Percentiles rank a stretch among this genome's conserved stretches.
phyloP scores from a whole-genome alignment of 2,888 invertebrate species.

The Spisula subtruncata region DNA sequence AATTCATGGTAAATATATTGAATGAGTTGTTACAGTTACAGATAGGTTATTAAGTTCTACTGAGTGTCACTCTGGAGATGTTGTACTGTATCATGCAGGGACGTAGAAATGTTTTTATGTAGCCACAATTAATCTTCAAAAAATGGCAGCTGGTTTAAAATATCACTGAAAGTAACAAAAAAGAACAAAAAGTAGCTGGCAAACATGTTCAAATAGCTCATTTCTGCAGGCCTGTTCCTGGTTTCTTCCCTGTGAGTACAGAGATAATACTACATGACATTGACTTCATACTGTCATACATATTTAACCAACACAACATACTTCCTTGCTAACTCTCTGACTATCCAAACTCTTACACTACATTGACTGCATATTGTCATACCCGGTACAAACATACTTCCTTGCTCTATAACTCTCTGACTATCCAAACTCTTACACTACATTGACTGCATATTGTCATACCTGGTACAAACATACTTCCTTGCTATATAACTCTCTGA shows the following conservation, averaged over 20 bases:
- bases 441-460: neutral
- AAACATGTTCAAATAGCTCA: no score
- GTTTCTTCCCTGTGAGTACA: neutral
- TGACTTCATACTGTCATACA: neutral
- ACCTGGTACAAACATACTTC: neutral
- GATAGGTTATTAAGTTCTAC: no score
- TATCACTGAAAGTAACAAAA: no score
- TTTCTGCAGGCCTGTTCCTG: no score
- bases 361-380: neutral
- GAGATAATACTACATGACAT: neutral
- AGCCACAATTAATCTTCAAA: no score
- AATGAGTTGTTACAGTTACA: no score
- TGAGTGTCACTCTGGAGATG: no score
- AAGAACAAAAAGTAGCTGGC: no score
- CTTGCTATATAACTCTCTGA: neutral
- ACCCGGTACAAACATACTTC: neutral
- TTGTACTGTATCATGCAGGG: no score
- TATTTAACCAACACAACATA: neutral
- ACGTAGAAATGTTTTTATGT: no score
- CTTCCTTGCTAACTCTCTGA: neutral
- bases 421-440: neutral
- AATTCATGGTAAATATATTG: no score
- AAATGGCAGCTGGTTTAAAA: no score
- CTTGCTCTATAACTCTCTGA: neutral
- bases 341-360: neutral